Conservation (phyloP, 92 coral and sea anemone genomes). For the Pocillopora grandis region DNA sequence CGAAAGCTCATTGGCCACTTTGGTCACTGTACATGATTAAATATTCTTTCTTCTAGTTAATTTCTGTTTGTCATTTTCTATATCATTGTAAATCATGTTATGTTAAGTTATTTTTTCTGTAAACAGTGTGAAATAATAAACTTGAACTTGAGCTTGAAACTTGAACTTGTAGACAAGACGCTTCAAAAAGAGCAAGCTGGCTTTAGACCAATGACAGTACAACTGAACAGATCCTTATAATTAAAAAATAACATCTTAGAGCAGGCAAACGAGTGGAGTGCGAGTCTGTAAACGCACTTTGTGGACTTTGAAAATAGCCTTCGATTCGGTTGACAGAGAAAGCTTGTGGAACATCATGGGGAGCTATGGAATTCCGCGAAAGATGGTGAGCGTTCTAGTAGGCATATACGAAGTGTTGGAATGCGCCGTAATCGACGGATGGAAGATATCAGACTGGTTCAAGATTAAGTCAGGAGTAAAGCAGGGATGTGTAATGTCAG, state of each 20-base stretch:
- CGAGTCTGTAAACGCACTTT: constrained; percentile 7
- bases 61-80: too few species aligned
- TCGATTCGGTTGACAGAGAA: constrained; percentile 7
- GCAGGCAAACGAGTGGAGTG: background rate
- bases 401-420: too few species aligned
- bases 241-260: background rate
- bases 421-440: background rate
- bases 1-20: too few species aligned
- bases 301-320: constrained; percentile 28
- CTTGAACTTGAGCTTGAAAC: too few species aligned
- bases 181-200: constrained; percentile 45
- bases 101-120: too few species aligned
- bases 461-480: too few species aligned
- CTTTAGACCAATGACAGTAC: constrained; percentile 18
- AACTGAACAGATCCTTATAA: background rate
- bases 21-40: too few species aligned
- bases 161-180: background rate
- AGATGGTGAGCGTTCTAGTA: background rate
- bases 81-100: too few species aligned
- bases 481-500: too few species aligned
- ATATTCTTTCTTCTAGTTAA: too few species aligned
- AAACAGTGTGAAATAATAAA: too few species aligned
- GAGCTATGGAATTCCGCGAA: constrained; percentile 12
- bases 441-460: too few species aligned
- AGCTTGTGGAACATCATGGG: constrained; percentile 3